Evolutionary conservation across 1,140 invertebrate species (phyloP).

Genomic region (Drosophila prosaltans): DNA sequence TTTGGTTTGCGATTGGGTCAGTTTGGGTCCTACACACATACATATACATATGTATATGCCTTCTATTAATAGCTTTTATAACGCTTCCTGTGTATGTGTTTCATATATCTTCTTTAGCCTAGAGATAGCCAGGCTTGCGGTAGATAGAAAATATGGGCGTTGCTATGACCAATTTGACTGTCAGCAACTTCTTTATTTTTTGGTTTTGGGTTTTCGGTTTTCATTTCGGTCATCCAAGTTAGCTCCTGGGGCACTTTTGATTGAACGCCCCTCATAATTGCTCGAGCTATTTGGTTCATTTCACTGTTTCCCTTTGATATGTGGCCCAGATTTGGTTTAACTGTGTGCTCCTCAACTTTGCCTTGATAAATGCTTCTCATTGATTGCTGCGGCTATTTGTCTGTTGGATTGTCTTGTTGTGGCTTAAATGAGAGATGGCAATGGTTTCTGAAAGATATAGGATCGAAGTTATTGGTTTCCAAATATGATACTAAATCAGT

Average conservation of each 20-base stretch:
- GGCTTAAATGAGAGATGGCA: constrained; percentile 1
- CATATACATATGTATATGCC: not conserved
- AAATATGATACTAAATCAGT: no score
- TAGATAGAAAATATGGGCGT: constrained; percentile 17
- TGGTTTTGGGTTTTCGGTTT: constrained; percentile 27
- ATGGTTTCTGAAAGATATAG: not conserved
- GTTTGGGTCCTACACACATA: not conserved
- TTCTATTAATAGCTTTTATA: constrained; percentile 73
- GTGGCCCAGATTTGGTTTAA: constrained; percentile 24
- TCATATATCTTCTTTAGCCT: constrained; percentile 38
- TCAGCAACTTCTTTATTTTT: constrained; percentile 60
- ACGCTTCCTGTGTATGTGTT: constrained; percentile 56
- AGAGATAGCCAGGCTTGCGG: not conserved
- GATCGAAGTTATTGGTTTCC: not conserved
- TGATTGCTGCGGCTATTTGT: constrained; percentile 51
- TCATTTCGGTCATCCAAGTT: constrained; percentile 18
- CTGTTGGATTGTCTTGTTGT: not conserved
- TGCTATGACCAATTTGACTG: constrained; percentile 68
- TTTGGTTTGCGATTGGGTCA: constrained; percentile 2
- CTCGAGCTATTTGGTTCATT: constrained; percentile 52
- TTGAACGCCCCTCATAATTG: constrained; percentile 75
- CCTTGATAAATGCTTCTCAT: constrained; percentile 58
- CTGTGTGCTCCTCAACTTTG: not conserved
- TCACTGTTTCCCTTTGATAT: constrained; percentile 51
- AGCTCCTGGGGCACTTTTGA: constrained; percentile 50